Evolutionary conservation across 2,888 invertebrate genomes (phyloP), one percentile per base, ranked within the genome.

Genomic region (Dryobotodes eremita): DNA sequence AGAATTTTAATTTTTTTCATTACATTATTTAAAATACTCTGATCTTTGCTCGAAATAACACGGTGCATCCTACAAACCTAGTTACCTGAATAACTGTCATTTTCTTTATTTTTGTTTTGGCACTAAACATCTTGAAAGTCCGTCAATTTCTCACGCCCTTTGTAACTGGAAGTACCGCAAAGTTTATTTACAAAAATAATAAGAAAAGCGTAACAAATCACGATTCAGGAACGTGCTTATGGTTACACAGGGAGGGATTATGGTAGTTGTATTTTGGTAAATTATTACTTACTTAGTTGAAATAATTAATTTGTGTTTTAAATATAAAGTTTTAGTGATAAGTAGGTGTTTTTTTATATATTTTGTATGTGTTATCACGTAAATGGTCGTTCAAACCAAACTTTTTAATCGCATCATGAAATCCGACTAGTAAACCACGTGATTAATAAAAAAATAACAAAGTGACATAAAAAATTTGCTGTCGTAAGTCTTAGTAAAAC

Each of bases 181-280:
- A 61, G 65, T 80, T 72, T 80, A 74, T 74, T 84, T 77, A 72
- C 50, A 75, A 88, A 88, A 83, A 80, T 68, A 80, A 77, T 76
- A 82, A 70, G 66, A 84, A 88, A 86, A 82, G 53, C 76, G 73
- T 62, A 42, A 72, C 79, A 80, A 89, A 86, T 86, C 90, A 84
- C 81, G 85, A 89, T 79, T 82, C 59, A 31, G 66, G 79, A 83
- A 84, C 85, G 87, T 86, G 87, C 79, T 77, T 79, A 72, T 31
- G 26, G 68, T 64, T 50, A 61, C 0, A 23, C 89, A 89, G 90
- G 42, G 80, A 76, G 11, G 88, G 11, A 83, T 64, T 84, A 11
- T 42, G 64, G 48, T 8, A 26, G 15, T 7, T 26, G 0, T 20
- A 59, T 23, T 57, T 50, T 26, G 0, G 0, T 10, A 48, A 64